Evolutionary conservation across 1,140 invertebrate species (phyloP), one percentile per base, ranked within the genome.

Genomic region (Polypedilum pembai): DNA sequence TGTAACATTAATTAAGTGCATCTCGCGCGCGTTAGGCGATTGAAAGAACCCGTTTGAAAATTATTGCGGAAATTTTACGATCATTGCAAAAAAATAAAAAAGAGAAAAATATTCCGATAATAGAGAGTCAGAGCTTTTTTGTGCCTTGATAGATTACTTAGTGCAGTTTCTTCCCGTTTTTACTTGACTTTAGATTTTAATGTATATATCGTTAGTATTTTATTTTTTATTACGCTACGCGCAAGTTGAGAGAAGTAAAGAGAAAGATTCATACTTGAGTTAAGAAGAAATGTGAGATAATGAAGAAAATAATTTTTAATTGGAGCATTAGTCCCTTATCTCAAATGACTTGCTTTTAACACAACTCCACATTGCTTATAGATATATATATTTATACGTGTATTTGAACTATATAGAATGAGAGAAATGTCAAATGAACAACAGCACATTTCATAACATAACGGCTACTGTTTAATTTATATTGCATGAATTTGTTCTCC

Each of bases 291-390:
- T 56, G 12, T 4, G 45, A 56, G 45, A 56, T 56, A 56, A 56
- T 56, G 45, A 56, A 56, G 45, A 56, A 56, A 56, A 56, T 56
- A 56, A 56, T 56, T 56, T 12, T 56, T 56, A 56, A 56, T 56
- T 56, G 45, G 45, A 56, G 45, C 45, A n/a, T 56, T 56, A 12
- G 45, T 56, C 45, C 45, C 45, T 56, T 56, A 56, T 56, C 45
- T 8, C 1, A 56, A 56, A 56, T 56, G 45, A 15, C 45, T 56
- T 56, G 45, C 45, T n/a, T 56, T 56, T 56, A 56, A 56, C 45
- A n/a, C 12, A 56, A n/a, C n/a, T 56, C 45, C 45, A 56, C 45
- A 12, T 56, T n/a, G 8, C n/a, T 56, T 56, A 56, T 33, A 33
- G 1, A 33, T 33, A 15, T 3, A 56, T 56, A 12, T 56, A 4